Base-by-base conservation (phyloP, 2,888 invertebrate species). In the Microchrysa polita region DNA sequence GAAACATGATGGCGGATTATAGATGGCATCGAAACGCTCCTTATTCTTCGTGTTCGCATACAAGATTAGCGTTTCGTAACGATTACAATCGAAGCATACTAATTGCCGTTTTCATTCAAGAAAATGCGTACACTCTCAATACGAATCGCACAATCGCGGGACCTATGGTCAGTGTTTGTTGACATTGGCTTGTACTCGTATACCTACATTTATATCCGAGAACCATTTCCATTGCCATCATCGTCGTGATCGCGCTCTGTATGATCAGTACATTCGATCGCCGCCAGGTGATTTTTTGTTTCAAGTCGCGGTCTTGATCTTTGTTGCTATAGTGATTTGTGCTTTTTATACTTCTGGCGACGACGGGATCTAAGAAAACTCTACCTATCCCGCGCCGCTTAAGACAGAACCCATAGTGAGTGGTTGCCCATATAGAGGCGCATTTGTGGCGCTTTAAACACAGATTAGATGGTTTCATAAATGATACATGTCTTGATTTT, bases 31-130 rank as follows among this genome's bases (percentile, higher is more conserved):
- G 65, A 44, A 65, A 65, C 65, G 61, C 65, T 65, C 69, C 69
- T 69, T 55, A 57, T 67, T 69, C 69, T 69, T 69, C 57, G 55
- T 22, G 69, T 57, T 57, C 60, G 60, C 72, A 59, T 53, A 57
- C 40, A 20, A 73, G 65, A 82, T 82, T 83, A 82, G 82, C 83
- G 82, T 83, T 82, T 83, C 81, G 80, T 80, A 82, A 79, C 81
- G 82, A 82, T 82, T 82, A 81, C 83, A 82, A 83, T 83, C 83
- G 79, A 78, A 80, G 83, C 81, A 83, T 83, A 83, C 83, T 83
- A 83, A 83, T 83, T 83, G 83, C 75, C 10, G 27, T 59, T 72
- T 71, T 69, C 69, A 69, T 69, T 69, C 55, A 65, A 69, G 69
- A 69, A 69, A 69, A 69, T n/a, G n/a, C n/a, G n/a, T n/a, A n/a